Conservation (phyloP, 2,888 invertebrate species). For the Orchesellides sinensis region DNA sequence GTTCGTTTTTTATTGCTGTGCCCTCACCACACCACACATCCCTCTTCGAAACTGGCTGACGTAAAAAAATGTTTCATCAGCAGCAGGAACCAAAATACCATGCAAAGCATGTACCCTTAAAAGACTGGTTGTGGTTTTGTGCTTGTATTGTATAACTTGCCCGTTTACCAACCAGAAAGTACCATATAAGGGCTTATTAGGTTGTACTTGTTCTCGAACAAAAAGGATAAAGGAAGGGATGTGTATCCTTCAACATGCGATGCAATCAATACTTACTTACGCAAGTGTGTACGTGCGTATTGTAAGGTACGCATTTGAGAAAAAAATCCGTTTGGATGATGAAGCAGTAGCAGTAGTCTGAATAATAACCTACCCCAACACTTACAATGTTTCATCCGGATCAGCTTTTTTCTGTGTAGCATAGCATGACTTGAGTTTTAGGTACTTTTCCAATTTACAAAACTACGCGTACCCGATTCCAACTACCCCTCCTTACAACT, state of each 20-base stretch:
- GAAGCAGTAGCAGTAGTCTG: constrained; percentile 11
- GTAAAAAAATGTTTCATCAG: neutral
- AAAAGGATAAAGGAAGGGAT: neutral
- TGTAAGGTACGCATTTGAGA: neutral
- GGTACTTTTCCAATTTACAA: constrained; percentile 44
- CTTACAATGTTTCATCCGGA: constrained; percentile 44
- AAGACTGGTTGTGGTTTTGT: neutral
- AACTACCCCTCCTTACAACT: constrained; percentile 38
- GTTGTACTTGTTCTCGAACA: neutral
- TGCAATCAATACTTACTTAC: neutral
- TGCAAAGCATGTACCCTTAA: neutral
- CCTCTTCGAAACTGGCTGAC: constrained; percentile 28
- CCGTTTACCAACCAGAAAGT: neutral
- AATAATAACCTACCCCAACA: constrained; percentile 58
- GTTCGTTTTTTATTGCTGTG: constrained; percentile 52
- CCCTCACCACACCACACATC: constrained; percentile 38
- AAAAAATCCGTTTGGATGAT: neutral
- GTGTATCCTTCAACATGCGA: neutral
- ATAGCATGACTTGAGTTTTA: constrained; percentile 32
- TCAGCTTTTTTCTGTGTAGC: constrained; percentile 15
- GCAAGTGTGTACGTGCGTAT: neutral
- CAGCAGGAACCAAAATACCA: too few relatives aligned
- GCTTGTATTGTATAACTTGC: constrained; percentile 22
- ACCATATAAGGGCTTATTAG: constrained; percentile 24
- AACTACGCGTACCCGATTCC: constrained; percentile 21